Evolutionary conservation across 2,888 invertebrate species (phyloP), one percentile per base, ranked within the genome.

Genomic region (Sminthurinus aureus): DNA sequence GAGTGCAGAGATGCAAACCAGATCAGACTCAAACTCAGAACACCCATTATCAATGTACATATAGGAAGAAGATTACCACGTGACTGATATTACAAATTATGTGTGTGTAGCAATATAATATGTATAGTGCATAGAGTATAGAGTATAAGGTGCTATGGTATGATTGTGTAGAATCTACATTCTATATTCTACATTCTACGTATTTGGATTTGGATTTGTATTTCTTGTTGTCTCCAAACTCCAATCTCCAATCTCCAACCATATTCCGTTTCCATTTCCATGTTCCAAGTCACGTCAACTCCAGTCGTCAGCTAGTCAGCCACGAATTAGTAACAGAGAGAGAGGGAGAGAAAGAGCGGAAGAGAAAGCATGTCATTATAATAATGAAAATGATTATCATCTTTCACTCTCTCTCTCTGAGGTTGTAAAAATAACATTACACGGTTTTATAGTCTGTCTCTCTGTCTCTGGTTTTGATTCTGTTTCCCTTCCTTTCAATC

Each of bases 321-420:
- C 38, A 38, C 38, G 38, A 38, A 38, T 38, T 38, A 38, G 38
- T 38, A 38, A 20, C 20, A 12, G 24, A 73, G 74, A 12, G 50
- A 69, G 73, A 24, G 73, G 73, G 58, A 18, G 22, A 22, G 52
- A 73, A 79, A 69, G 76, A 81, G 73, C 81, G 83, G 38, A 38
- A 38, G 84, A 85, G 86, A 88, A 87, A 88, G 88, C 86, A 86
- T 88, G 88, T 88, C 88, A 88, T 88, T 88, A 88, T 88, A 88
- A 88, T 88, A 88, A 88, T 88, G 88, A 87, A 87, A 88, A 88
- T 87, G 85, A 88, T 88, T 87, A 88, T 86, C 87, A 88, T 87
- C 85, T 85, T 85, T 86, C 85, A 85, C 84, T 86, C 67, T 79
- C 64, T 58, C 13, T 15, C 66, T 78, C 78, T 78, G 64, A 78